Percentiles rank a stretch among this genome's conserved stretches.
phyloP scores from a whole-genome alignment of 1,140 invertebrate genomes.

The Branchinecta lindahli region DNA sequence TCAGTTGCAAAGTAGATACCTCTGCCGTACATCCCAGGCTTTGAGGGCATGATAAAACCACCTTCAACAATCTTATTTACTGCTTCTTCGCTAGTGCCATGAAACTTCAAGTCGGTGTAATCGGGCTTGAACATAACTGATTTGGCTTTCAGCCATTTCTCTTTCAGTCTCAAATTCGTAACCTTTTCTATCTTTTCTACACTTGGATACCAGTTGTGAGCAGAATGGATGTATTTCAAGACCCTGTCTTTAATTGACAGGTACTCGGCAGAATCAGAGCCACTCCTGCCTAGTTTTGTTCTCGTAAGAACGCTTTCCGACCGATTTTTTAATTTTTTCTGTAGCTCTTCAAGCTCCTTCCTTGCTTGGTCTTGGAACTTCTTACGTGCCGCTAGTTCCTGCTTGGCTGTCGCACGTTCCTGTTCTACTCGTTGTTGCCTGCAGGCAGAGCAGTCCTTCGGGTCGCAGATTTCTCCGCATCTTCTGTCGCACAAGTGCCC shows the following conservation, averaged over 20 bases:
- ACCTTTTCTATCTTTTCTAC: constrained; percentile 13
- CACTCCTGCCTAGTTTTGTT: background rate
- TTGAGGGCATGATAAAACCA: constrained; percentile 16
- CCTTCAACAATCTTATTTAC: constrained; percentile 14
- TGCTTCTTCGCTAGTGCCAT: constrained; percentile 17
- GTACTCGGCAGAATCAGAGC: constrained; percentile 12
- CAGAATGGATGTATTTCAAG: constrained; percentile 17
- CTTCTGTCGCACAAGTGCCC: background rate
- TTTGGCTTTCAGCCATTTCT: constrained; percentile 6
- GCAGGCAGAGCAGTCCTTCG: background rate
- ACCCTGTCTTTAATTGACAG: constrained; percentile 15
- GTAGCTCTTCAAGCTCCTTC: background rate
- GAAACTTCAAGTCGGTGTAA: constrained; percentile 14
- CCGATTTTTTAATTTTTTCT: background rate
- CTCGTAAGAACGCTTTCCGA: background rate
- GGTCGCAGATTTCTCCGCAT: constrained; percentile 11
- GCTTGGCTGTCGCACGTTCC: constrained; percentile 7
- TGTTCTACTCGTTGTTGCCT: background rate
- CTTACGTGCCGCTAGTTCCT: constrained; percentile 3
- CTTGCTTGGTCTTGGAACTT: constrained; percentile 3
- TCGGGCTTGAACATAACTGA: constrained; percentile 9
- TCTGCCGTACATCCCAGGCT: constrained; percentile 13
- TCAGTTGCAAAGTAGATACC: constrained; percentile 18
- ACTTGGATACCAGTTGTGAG: constrained; percentile 16
- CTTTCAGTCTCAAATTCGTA: background rate